These are phyloP conservation scores for Spilarctia lutea DNA, from an alignment of 2,888 invertebrate species.

Conservation along the genomic window DNA sequence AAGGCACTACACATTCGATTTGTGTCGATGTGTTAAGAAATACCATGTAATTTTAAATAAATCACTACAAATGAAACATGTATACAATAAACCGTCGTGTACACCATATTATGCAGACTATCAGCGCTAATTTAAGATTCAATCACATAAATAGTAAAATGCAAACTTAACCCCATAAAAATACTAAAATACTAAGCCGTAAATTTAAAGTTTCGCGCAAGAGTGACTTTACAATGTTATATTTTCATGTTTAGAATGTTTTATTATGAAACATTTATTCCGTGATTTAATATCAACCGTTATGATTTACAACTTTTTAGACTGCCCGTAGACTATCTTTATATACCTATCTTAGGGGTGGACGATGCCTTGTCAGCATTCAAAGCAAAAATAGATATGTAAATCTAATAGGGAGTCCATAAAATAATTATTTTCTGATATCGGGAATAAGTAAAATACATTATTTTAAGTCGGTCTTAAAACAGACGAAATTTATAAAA, in stretches of 20 bases:
- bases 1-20: no score
- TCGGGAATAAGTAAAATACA: background rate
- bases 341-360: background rate
- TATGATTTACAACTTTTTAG: background rate
- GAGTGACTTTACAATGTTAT: slow-evolving; percentile 29
- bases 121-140: slow-evolving; percentile 20
- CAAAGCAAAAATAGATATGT: background rate
- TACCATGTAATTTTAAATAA: no score
- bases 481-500: background rate
- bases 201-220: slow-evolving; percentile 51
- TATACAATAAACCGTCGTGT: no score
- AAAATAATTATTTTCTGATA: background rate
- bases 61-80: no score
- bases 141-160: slow-evolving; percentile 44
- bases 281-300: background rate
- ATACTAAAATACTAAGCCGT: slow-evolving; percentile 44
- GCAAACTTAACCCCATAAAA: slow-evolving; percentile 47
- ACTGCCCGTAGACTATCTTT: background rate
- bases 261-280: slow-evolving; percentile 17
- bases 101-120: no score
- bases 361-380: background rate
- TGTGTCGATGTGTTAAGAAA: no score
- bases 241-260: slow-evolving; percentile 22
- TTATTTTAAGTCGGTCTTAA: background rate
- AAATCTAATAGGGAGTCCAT: no score